Conservation (phyloP, 2,888 invertebrate species). For the Perizoma affinitatum region DNA sequence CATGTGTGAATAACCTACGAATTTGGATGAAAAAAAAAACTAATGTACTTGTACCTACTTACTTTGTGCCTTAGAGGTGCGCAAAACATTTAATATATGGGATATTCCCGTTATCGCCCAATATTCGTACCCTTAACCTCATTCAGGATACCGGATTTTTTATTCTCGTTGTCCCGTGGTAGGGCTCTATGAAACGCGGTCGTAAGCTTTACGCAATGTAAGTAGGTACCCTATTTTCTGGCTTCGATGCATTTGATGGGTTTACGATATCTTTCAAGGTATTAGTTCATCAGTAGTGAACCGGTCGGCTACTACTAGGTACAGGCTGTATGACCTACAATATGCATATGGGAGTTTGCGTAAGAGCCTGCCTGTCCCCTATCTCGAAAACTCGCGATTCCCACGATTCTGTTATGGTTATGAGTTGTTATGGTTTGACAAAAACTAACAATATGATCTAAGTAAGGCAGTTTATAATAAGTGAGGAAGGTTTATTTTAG, state of each 20-base stretch:
- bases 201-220: conserved; percentile 27
- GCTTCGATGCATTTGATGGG: conserved; percentile 28
- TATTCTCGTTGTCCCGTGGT: too few relatives aligned
- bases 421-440: neutral
- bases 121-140: too few relatives aligned
- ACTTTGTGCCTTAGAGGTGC: too few relatives aligned
- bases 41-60: too few relatives aligned
- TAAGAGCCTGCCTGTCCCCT: conserved; percentile 44
- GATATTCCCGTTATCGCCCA: too few relatives aligned
- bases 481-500: too few relatives aligned
- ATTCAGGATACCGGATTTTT: too few relatives aligned
- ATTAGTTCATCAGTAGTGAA: conserved; percentile 43
- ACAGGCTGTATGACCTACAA: conserved; percentile 65
- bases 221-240: conserved; percentile 19
- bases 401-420: conserved; percentile 28
- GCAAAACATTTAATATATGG: too few relatives aligned
- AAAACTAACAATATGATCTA: too few relatives aligned
- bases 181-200: too few relatives aligned
- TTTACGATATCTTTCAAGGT: conserved; percentile 36
- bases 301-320: conserved; percentile 58
- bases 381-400: conserved; percentile 27
- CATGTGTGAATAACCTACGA: conserved; percentile 5
- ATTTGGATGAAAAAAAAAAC: too few relatives aligned
- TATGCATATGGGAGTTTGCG: conserved; percentile 53
- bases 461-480: too few relatives aligned